phyloP scores from a whole-genome alignment of 2,888 invertebrate genomes.

The Alcis repandata region DNA sequence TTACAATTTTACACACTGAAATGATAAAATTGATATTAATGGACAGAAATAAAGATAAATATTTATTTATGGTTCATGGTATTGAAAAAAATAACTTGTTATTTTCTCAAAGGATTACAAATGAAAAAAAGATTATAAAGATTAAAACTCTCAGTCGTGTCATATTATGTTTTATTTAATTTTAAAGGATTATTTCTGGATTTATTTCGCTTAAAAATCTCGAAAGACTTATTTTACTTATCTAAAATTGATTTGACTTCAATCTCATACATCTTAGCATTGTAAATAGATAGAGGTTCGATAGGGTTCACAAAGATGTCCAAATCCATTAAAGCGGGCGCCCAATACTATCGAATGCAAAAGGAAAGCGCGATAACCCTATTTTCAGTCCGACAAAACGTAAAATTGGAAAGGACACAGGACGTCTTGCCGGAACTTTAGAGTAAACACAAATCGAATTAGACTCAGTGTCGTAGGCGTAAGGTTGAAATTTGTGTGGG shows the following conservation, averaged over 20 bases:
- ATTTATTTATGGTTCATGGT: too few relatives aligned
- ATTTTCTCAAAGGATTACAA: too few relatives aligned
- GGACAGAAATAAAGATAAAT: too few relatives aligned
- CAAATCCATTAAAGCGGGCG: conserved; percentile 29
- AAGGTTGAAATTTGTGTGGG: conserved; percentile 5
- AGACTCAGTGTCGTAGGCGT: not conserved
- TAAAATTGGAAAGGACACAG: conserved; percentile 58
- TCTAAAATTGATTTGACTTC: conserved; percentile 7
- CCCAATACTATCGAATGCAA: conserved; percentile 38
- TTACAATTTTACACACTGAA: too few relatives aligned
- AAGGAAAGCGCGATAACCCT: conserved; percentile 47
- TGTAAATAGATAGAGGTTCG: conserved; percentile 2
- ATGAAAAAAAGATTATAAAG: too few relatives aligned
- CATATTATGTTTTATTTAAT: too few relatives aligned
- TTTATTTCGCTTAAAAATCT: too few relatives aligned
- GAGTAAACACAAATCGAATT: conserved; percentile 1
- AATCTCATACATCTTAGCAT: not conserved
- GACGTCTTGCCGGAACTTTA: conserved; percentile 43
- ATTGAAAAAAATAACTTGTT: too few relatives aligned
- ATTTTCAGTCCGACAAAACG: conserved; percentile 50
- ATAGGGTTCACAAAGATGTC: conserved; percentile 36
- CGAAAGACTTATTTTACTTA: not conserved
- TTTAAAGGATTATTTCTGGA: too few relatives aligned
- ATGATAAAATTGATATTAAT: too few relatives aligned
- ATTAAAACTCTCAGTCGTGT: too few relatives aligned